These are phyloP conservation scores for Crotophaga sulcirostris DNA, from an alignment of 2,113 vertebrate species.

Conservation along the genomic window DNA sequence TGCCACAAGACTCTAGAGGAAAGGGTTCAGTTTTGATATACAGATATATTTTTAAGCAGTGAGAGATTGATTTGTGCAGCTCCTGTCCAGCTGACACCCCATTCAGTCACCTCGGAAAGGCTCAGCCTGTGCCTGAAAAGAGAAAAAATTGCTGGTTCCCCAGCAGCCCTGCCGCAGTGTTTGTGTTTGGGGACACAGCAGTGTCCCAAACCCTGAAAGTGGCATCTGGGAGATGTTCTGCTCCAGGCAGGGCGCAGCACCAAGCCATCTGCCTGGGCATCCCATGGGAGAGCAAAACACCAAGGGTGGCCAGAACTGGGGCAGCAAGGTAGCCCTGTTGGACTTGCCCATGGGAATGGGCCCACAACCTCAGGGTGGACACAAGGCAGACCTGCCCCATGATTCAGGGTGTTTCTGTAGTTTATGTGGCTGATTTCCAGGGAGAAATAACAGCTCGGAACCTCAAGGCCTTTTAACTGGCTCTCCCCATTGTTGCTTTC, in stretches of 20 bases:
- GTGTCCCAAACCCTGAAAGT: not conserved
- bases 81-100: slow-evolving; percentile 26
- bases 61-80: slow-evolving; percentile 56
- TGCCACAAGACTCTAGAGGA: slow-evolving; percentile 49
- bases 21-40: slow-evolving; percentile 58
- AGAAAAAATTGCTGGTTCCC: not conserved
- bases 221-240: not conserved
- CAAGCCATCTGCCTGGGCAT: not conserved
- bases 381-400: rapidly evolving
- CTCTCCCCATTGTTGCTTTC: slow-evolving; percentile 42
- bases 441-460: not conserved
- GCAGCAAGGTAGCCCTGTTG: not conserved
- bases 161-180: not conserved
- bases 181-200: not conserved
- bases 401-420: not conserved
- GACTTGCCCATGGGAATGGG: not conserved
- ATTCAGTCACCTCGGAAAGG: slow-evolving; percentile 24
- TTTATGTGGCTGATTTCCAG: not conserved
- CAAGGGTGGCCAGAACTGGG: not conserved
- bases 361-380: rapidly evolving
- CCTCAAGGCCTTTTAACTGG: slow-evolving; percentile 5
- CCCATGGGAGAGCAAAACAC: not conserved
- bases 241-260: not conserved
- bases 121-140: slow-evolving; percentile 3
- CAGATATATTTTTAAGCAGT: slow-evolving; percentile 37